Evolutionary conservation across 2,888 invertebrate species (phyloP), one percentile per base, ranked within the genome.

Genomic region (Bunonema sp.): DNA sequence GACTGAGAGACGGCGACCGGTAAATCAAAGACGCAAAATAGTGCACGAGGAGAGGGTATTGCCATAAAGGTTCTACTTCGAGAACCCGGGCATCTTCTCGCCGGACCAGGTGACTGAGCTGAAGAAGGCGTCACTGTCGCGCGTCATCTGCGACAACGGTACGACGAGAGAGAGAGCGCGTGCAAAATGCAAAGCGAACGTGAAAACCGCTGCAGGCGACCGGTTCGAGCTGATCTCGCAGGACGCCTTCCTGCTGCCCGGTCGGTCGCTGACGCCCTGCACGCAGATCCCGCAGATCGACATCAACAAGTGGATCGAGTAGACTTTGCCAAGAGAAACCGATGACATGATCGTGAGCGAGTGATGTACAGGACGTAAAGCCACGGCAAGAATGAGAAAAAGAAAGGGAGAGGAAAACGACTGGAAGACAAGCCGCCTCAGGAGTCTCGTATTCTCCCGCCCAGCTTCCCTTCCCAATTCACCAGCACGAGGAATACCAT

Each of bases 71-170:
- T 74, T 75, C 55, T 75, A 71, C 69, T 75, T 71, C 53, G 73
- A 75, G 50, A 72, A 72, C 44, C 57, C 64, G 12, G 68, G 67
- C 32, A 49, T 68, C 8, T 68, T 61, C 50, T 58, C 64, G 19
- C 49, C 54, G 35, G 61, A 56, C 10, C 88, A 91, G 76, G 72
- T 88, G 12, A 70, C 74, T 0, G 83, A 86, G 70, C 79, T 91
- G 39, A 78, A 84, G 1, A 86, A 86, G 69, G 77, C 79, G 1
- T 86, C 85, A 0, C 67, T 89, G 34, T 79, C 86, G 0, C 84
- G 86, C 70, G 71, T 87, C 1, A 70, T 85, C 42, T 91, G 89
- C 64, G 83, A 86, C 54, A 89, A 88, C 72, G 79, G n/a, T n/a
- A n/a, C n/a, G n/a, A n/a, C n/a, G n/a, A n/a, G n/a, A 79, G 85